Conservation (phyloP, 2,797 vertebrate species). For the Lerista edwardsae region DNA sequence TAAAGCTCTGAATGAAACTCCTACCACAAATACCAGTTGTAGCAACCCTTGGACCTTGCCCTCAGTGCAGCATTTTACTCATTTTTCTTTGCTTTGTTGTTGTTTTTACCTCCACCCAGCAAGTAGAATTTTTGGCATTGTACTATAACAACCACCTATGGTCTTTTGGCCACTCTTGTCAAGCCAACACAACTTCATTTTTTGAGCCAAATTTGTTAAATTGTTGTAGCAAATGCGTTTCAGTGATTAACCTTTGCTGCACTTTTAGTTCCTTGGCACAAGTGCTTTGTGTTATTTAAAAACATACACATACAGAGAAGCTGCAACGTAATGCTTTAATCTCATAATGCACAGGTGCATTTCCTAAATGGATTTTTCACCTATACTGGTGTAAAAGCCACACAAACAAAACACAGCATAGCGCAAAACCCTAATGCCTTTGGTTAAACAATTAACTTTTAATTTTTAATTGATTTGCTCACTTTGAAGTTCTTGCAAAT, state of each 20-base stretch:
- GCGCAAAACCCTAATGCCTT: background rate
- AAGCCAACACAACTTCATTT: background rate
- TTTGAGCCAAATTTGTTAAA: slow-evolving; percentile 31
- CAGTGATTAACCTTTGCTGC: background rate
- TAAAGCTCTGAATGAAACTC: fast-evolving
- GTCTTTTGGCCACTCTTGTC: slow-evolving; percentile 25
- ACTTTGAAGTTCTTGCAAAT: slow-evolving; percentile 28
- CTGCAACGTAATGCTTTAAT: background rate
- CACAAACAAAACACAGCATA: slow-evolving; percentile 11
- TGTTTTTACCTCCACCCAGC: background rate
- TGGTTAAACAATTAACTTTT: background rate
- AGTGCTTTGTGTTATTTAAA: slow-evolving; percentile 20
- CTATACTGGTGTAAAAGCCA: background rate
- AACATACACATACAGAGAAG: slow-evolving; percentile 22
- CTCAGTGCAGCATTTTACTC: slow-evolving; percentile 8
- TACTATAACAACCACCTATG: background rate
- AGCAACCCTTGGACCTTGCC: background rate
- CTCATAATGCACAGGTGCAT: background rate
- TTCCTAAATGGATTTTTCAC: slow-evolving; percentile 30
- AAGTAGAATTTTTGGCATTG: slow-evolving; percentile 23
- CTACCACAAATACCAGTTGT: background rate
- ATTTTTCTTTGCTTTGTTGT: background rate
- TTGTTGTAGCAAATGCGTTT: background rate
- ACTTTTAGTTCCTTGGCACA: slow-evolving; percentile 5
- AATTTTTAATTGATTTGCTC: slow-evolving; percentile 16